A percentile compares a stretch with the other conserved stretches of the same genome.
phyloP scores from a whole-genome alignment of 2,888 invertebrate genomes.

The Meteorus colon region DNA sequence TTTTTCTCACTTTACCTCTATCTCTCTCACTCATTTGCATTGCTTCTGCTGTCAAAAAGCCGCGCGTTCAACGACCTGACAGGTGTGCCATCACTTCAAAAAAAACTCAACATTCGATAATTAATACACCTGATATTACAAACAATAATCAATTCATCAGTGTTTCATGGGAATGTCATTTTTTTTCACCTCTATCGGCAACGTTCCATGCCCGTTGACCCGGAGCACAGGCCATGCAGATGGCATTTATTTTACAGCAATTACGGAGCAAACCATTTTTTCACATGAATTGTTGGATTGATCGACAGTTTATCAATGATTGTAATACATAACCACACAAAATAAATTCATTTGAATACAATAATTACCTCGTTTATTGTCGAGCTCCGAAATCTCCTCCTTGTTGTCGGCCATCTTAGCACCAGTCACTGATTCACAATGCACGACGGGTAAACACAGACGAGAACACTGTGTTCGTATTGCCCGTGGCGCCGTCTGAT shows the following conservation, averaged over 20 bases:
- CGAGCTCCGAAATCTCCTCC: constrained; percentile 72
- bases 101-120: background rate
- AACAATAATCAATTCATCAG: constrained; percentile 9
- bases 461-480: constrained; percentile 46
- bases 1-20: too few relatives aligned
- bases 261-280: constrained; percentile 48
- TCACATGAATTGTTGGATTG: constrained; percentile 2
- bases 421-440: constrained; percentile 71
- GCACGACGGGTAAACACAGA: constrained; percentile 72
- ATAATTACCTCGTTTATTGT: constrained; percentile 72
- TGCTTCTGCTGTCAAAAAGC: constrained; percentile 41
- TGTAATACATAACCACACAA: constrained; percentile 43
- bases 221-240: constrained; percentile 59
- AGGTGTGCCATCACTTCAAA: constrained; percentile 8
- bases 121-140: background rate
- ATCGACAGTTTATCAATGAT: constrained; percentile 30
- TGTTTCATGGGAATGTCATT: constrained; percentile 20
- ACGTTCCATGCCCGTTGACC: constrained; percentile 54
- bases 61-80: constrained; percentile 42
- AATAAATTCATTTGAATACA: constrained; percentile 48
- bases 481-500: constrained; percentile 44
- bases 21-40: too few relatives aligned
- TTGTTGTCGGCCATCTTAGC: constrained; percentile 74
- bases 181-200: constrained; percentile 46
- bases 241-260: constrained; percentile 61